These are phyloP conservation scores for Pica pica DNA, from an alignment of 2,113 vertebrate genomes.

Conservation along the genomic window DNA sequence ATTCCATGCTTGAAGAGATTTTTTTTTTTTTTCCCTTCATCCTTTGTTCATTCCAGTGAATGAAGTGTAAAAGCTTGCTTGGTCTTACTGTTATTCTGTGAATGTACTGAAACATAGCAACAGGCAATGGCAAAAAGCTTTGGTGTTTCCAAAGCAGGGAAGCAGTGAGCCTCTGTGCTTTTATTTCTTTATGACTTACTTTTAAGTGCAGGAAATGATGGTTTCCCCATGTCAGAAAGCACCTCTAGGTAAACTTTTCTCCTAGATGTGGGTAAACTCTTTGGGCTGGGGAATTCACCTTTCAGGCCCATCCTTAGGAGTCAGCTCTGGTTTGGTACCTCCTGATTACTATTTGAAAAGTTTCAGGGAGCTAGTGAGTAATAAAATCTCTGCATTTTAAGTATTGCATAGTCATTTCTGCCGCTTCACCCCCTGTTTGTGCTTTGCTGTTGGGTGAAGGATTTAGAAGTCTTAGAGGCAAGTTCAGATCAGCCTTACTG, in stretches of 20 bases:
- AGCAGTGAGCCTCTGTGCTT: background rate
- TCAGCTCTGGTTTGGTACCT: background rate
- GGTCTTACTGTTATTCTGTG: background rate
- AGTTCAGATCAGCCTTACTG: background rate
- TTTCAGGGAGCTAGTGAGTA: background rate
- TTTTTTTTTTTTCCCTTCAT: background rate
- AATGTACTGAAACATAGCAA: background rate
- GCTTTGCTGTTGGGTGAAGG: background rate
- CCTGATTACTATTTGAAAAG: background rate
- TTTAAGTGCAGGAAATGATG: background rate
- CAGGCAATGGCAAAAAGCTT: rapidly evolving
- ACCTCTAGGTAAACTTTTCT: background rate
- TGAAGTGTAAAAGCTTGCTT: background rate
- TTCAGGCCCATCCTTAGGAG: background rate
- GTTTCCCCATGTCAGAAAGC: background rate
- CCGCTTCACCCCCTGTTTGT: background rate
- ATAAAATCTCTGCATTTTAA: background rate
- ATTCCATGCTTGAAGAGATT: background rate
- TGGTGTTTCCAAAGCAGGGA: background rate
- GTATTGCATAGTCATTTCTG: background rate
- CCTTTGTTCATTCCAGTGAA: background rate
- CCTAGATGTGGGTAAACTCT: background rate
- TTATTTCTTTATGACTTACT: background rate
- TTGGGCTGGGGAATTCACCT: background rate
- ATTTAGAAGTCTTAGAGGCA: background rate